Evolutionary conservation across 2,888 invertebrate genomes (phyloP).

Genomic region (Perizoma flavofasciatum): DNA sequence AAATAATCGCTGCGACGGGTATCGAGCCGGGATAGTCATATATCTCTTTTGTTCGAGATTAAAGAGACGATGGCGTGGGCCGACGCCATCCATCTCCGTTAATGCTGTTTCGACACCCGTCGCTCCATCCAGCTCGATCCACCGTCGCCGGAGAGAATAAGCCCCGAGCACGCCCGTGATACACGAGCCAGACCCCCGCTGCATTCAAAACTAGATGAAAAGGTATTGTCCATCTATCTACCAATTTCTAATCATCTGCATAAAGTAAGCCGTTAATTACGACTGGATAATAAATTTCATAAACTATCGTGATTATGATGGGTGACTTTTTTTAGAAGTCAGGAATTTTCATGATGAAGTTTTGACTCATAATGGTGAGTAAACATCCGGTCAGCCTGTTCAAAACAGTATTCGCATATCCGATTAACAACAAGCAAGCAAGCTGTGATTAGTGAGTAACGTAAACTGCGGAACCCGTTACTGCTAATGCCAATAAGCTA

Average conservation of each 20-base stretch:
- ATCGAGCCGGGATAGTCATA: conserved; percentile 52
- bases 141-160: conserved; percentile 25
- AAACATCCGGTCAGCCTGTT: no score
- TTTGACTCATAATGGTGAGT: no score
- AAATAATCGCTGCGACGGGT: conserved; percentile 43
- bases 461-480: no score
- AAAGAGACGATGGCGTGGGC: conserved; percentile 71
- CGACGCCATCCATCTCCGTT: conserved; percentile 71
- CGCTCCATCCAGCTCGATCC: conserved; percentile 38
- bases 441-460: no score
- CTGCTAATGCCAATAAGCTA: no score
- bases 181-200: conserved; percentile 18
- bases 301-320: no score
- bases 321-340: no score
- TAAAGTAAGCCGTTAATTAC: neutral
- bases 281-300: no score
- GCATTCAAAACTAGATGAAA: conserved; percentile 26
- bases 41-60: conserved; percentile 73
- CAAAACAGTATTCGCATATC: no score
- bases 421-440: no score
- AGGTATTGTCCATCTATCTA: conserved; percentile 3
- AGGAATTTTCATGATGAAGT: no score
- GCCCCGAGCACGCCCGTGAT: conserved; percentile 19
- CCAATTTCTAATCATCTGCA: conserved; percentile 23
- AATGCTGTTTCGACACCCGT: conserved; percentile 68